A percentile compares a stretch with the other conserved stretches of the same genome.
phyloP scores from a whole-genome alignment of 2,888 invertebrate species.

The Stenichneumon culpator region DNA sequence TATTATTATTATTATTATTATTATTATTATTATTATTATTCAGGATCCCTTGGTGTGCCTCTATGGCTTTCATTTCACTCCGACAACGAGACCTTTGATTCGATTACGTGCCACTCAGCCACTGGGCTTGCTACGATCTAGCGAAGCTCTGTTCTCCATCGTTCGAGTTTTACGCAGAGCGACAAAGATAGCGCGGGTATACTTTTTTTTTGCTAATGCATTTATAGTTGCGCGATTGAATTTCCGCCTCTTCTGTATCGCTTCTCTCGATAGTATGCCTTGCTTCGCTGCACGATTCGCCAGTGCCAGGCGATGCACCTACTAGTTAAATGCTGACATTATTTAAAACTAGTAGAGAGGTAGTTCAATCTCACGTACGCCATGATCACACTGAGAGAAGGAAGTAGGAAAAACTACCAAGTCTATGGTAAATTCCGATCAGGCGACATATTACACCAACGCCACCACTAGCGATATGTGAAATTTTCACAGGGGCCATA shows the following conservation, averaged over 20 bases:
- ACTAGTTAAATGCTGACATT: not conserved
- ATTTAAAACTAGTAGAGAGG: not conserved
- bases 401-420: too few relatives aligned
- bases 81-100: conserved; percentile 56
- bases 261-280: conserved; percentile 26
- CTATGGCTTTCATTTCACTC: conserved; percentile 26
- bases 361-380: not conserved
- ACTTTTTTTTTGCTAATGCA: conserved; percentile 54
- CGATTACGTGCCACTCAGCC: conserved; percentile 61
- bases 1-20: conserved; percentile 9
- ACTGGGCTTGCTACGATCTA: conserved; percentile 54
- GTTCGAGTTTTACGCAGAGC: conserved; percentile 19
- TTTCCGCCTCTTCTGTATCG: conserved; percentile 50
- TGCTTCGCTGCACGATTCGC: not conserved
- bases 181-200: not conserved
- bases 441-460: too few relatives aligned
- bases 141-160: conserved; percentile 31
- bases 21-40: conserved; percentile 35
- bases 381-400: not conserved
- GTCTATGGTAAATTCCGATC: too few relatives aligned
- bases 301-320: not conserved
- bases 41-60: conserved; percentile 13
- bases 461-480: too few relatives aligned
- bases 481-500: too few relatives aligned
- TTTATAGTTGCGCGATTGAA: conserved; percentile 57